Base-by-base conservation (phyloP, 2,113 vertebrate genomes). In the Dicerorhinus sumatrensis region DNA sequence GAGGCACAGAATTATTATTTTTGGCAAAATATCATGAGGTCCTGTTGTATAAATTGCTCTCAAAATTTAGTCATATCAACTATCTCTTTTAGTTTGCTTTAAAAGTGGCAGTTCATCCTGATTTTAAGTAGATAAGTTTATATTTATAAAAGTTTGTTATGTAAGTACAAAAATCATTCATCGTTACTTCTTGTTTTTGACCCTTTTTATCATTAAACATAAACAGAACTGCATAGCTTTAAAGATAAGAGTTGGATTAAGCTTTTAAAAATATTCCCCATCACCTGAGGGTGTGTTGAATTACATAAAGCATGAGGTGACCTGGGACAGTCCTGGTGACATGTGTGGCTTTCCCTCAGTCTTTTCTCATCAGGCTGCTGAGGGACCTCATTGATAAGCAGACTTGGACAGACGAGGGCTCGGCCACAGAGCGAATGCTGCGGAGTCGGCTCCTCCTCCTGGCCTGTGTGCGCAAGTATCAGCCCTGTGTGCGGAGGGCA, bases 391-490 rank as follows among this genome's bases (percentile, higher is more conserved):
- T 99, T n/a, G 99, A 99, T 51, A 97, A 48, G 5, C 99, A 99
- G 99, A 92, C 98, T 0, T 99, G 99, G 99, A 98, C 99, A 10
- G 99, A 99, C 0, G 92, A 98, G 1, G 99, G 99, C 54, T 99
- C 99, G 0, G 90, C 99, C 82, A 99, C 99, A 0, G 98, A 99
- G 98, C 96, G 99, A 31, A 82, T 99, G 97, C 98, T 99, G 27
- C 98, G 99, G 67, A 99, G 98, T 33, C 99, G 98, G 36, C 98
- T 99, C 33, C 99, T 99, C 60, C 1, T 99, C 4, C 99, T 99
- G 0, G 98, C 99, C 2, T 99, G 99, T 0, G 31, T 99, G 79
- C 99, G 98, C 82, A 98, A 98, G 82, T 99, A 99, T 89, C 97
- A 98, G 42, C 99, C 99, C 0, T 99, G 99, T 3, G 97, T 99